Conservation (phyloP, 2,113 vertebrate genomes). For the Leptodactylus fuscus region DNA sequence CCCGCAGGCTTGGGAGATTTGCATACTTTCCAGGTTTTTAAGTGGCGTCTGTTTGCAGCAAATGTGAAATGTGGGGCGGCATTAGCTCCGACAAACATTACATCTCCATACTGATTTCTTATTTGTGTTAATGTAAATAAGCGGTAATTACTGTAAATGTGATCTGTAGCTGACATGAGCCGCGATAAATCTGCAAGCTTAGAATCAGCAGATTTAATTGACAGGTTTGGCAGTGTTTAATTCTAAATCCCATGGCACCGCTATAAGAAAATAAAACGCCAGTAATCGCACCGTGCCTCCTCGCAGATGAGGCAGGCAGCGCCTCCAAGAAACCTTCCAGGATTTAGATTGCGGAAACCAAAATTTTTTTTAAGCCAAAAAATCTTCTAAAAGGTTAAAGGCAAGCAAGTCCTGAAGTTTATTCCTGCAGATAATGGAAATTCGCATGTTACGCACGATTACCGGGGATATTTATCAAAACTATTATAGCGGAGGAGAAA, state of each 20-base stretch:
- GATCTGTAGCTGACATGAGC: constrained; percentile 98
- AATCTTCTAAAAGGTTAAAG: neutral
- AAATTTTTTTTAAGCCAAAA: neutral
- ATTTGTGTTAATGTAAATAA: constrained; percentile 99
- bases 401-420: neutral
- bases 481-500: neutral
- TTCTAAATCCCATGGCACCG: constrained; percentile 38
- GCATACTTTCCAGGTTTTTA: constrained; percentile 80
- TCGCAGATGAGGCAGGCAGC: constrained; percentile 14
- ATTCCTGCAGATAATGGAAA: neutral
- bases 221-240: constrained; percentile 70
- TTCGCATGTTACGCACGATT: neutral
- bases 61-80: constrained; percentile 84
- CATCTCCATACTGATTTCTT: constrained; percentile 99
- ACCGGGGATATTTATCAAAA: neutral
- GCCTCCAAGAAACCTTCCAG: neutral
- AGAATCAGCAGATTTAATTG: constrained; percentile 96
- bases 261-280: constrained; percentile 24
- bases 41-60: constrained; percentile 82
- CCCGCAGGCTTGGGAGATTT: constrained; percentile 72
- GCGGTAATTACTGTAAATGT: constrained; percentile 99
- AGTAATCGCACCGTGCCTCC: neutral
- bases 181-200: constrained; percentile 95
- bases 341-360: neutral
- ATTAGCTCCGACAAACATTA: constrained; percentile 99